Conservation (phyloP, 2,888 invertebrate genomes). For the Cantharis rustica region DNA sequence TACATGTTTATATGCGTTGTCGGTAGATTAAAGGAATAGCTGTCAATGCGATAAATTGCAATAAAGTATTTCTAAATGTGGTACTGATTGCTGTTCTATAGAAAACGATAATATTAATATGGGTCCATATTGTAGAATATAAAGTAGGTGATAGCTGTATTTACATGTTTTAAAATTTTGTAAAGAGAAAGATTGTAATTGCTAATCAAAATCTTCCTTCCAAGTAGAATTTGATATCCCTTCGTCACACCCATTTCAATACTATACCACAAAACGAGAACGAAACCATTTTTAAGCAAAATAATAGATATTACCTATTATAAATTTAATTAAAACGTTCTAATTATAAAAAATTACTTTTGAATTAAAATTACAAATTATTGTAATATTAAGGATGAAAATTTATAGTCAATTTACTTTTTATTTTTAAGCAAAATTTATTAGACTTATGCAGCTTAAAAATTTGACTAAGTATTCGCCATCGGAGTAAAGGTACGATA, state of each 20-base stretch:
- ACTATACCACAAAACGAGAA: neutral
- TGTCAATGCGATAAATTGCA: neutral
- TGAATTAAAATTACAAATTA: neutral
- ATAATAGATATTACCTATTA: neutral
- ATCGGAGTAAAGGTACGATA: neutral
- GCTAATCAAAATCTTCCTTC: neutral
- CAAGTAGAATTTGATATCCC: neutral
- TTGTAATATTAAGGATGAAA: neutral
- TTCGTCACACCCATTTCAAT: neutral
- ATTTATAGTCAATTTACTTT: neutral
- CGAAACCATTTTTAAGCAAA: neutral
- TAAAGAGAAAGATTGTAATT: neutral
- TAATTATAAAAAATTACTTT: neutral
- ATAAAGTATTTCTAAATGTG: neutral
- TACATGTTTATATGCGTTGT: neutral
- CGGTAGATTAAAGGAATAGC: neutral
- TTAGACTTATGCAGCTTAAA: neutral
- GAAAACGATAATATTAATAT: neutral
- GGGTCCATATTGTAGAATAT: constrained; percentile 14
- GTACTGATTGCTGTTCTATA: neutral
- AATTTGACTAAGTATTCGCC: neutral
- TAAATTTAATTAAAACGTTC: neutral
- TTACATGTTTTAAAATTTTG: neutral
- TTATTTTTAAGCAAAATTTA: neutral
- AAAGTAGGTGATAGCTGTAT: neutral